Evolutionary conservation across 2,888 invertebrate species (phyloP).

Genomic region (Digitonthophagus gazella): DNA sequence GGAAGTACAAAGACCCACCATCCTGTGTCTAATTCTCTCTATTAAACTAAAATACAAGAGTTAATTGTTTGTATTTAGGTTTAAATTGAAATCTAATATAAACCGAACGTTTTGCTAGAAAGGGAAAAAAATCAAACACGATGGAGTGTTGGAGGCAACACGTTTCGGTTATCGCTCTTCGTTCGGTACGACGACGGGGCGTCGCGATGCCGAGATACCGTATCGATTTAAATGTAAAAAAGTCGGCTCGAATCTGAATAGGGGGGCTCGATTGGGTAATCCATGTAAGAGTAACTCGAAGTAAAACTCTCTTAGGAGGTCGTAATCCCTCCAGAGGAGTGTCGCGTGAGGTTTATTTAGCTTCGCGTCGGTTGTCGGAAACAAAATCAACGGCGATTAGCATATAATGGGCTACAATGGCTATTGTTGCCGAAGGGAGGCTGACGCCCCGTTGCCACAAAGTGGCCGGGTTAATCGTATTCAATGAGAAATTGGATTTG

Average conservation of each 20-base stretch:
- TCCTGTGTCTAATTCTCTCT: not conserved
- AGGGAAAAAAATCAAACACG: not conserved
- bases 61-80: not conserved
- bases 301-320: not conserved
- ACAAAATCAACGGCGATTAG: not conserved
- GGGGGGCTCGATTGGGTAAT: not conserved
- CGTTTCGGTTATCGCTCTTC: not conserved
- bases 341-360: not conserved
- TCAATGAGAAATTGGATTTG: not conserved
- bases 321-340: not conserved
- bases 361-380: not conserved
- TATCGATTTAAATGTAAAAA: not conserved
- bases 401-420: not conserved
- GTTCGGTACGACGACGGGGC: not conserved
- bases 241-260: not conserved
- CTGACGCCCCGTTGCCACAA: not conserved
- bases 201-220: not conserved
- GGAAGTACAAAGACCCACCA: not conserved
- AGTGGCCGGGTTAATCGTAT: not conserved
- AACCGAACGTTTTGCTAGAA: no score
- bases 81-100: not conserved
- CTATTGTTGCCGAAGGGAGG: not conserved
- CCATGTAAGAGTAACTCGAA: not conserved
- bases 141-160: not conserved
- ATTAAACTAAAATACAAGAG: not conserved